These are phyloP conservation scores for Ichneumoninae sp. DNA, from an alignment of 2,888 invertebrate species.

Conservation along the genomic window DNA sequence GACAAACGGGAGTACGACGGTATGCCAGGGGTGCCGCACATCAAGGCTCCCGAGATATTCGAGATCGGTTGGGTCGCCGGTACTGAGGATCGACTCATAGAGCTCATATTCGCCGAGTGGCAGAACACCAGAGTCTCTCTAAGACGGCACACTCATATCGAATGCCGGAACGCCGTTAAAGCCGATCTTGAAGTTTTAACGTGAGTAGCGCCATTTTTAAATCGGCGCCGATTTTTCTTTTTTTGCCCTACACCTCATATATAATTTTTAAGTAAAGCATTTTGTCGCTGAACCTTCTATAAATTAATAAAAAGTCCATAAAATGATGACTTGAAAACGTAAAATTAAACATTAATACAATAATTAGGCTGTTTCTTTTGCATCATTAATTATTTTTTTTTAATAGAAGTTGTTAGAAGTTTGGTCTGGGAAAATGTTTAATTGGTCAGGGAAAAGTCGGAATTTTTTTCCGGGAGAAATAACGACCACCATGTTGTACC, in stretches of 20 bases:
- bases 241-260: not conserved
- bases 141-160: conserved; percentile 75
- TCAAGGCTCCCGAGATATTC: conserved; percentile 75
- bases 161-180: conserved; percentile 75
- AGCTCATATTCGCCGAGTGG: conserved; percentile 79
- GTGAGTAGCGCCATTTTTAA: conserved; percentile 66
- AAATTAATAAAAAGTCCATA: too few relatives aligned
- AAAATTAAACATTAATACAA: too few relatives aligned
- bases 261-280: too few relatives aligned
- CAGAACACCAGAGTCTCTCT: conserved; percentile 77
- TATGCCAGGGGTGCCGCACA: conserved; percentile 73
- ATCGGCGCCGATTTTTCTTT: not conserved
- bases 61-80: conserved; percentile 79
- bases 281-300: not conserved
- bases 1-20: conserved; percentile 51
- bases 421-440: too few relatives aligned
- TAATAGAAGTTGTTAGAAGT: too few relatives aligned
- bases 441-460: too few relatives aligned
- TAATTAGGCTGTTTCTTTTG: too few relatives aligned
- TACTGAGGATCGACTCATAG: conserved; percentile 78
- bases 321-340: too few relatives aligned
- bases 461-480: too few relatives aligned
- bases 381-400: too few relatives aligned
- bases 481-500: too few relatives aligned
- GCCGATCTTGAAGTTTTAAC: conserved; percentile 77